Evolutionary conservation across 2,888 invertebrate species (phyloP), one percentile per base, ranked within the genome.

Genomic region (Celastrina argiolus): DNA sequence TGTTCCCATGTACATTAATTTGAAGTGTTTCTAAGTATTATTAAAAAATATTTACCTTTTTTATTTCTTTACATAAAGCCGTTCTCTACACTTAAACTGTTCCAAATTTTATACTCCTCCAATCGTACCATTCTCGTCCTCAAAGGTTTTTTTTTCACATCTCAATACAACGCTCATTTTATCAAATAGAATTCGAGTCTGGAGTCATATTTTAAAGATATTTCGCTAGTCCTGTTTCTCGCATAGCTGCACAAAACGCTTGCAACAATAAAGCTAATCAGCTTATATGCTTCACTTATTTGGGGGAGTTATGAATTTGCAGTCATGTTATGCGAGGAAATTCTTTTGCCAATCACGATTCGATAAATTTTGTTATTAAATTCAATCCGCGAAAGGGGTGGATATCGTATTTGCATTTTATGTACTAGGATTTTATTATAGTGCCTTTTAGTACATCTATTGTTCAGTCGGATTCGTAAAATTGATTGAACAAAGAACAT

Each of bases 261-360:
- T 82, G 74, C 77, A 79, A 81, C 81, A 80, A 83, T 83, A 81
- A 80, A 75, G 76, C 70, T 80, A 84, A 83, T 83, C 79, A 81
- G 82, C 77, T 85, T 82, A 84, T 61, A 77, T 80, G 79, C 81
- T 79, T 78, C 73, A 76, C 76, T 75, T 73, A 73, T 75, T 73
- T 69, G 73, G 80, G 81, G 78, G 76, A 73, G 73, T 61, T 61
- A 39, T 61, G 61, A 61, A 61, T 61, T 61, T 61, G 61, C 61
- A 61, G 61, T 61, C 61, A 36, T 61, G 61, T 61, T 39, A 61
- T 61, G 61, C 61, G 61, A 36, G 61, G 36, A 61, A 61, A 61
- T 61, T 61, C 61, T 61, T 61, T 61, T 39, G 22, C 36, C 61
- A 61, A 61, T 61, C 61, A 61, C 61, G 61, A 61, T 39, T 61